These are phyloP conservation scores for Oscheius sp. DNA, from an alignment of 2,888 invertebrate species.

Conservation along the genomic window DNA sequence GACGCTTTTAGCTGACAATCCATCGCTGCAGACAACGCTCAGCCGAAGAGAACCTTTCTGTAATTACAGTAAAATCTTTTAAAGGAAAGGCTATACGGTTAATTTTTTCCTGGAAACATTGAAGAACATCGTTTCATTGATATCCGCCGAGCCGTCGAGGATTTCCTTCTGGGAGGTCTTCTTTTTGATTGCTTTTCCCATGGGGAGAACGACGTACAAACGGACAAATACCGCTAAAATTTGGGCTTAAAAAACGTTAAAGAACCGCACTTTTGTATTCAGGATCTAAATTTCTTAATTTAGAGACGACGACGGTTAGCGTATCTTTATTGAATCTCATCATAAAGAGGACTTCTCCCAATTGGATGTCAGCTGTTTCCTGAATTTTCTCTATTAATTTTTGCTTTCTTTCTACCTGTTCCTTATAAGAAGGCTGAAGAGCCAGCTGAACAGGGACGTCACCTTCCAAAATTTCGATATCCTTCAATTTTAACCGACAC, in stretches of 20 bases:
- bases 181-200: constrained; percentile 27
- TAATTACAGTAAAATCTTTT: not conserved
- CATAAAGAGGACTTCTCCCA: constrained; percentile 33
- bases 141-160: constrained; percentile 22
- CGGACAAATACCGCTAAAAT: constrained; percentile 31
- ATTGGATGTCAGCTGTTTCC: constrained; percentile 4
- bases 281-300: constrained; percentile 6
- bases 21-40: constrained; percentile 25
- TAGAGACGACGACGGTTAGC: constrained; percentile 31
- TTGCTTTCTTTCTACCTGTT: not conserved
- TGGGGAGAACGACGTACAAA: constrained; percentile 28
- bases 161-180: constrained; percentile 24
- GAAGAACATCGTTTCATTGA: constrained; percentile 31
- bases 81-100: not conserved
- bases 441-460: constrained; percentile 15
- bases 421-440: constrained; percentile 9
- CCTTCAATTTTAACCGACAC: constrained; percentile 26
- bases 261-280: constrained; percentile 22
- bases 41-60: constrained; percentile 31
- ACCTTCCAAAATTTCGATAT: constrained; percentile 9
- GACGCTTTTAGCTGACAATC: constrained; percentile 10
- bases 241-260: not conserved
- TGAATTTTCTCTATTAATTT: not conserved
- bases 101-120: constrained; percentile 13
- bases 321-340: constrained; percentile 8